Evolutionary conservation across 1,140 invertebrate genomes (phyloP).

Genomic region (Metaphire vulgaris): DNA sequence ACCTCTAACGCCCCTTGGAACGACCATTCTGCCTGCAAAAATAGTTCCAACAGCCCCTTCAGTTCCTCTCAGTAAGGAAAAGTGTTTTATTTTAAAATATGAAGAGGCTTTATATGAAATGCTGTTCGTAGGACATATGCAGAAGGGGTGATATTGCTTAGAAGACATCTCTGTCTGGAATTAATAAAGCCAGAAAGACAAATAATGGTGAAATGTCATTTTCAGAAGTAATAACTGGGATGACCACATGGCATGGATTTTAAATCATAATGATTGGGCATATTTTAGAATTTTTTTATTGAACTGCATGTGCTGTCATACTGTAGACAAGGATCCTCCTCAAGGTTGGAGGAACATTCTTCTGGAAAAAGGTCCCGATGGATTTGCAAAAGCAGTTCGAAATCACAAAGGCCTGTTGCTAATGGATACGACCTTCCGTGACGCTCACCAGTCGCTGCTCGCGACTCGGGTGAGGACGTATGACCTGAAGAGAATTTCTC

Average conservation of each 20-base stretch:
- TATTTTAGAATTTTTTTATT: background rate
- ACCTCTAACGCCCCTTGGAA: conserved; percentile 86
- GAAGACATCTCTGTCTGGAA: too few species aligned
- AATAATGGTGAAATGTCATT: too few species aligned
- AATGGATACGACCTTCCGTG: conserved; percentile 95
- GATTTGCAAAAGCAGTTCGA: conserved; percentile 89
- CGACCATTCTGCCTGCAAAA: conserved; percentile 75
- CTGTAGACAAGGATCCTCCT: conserved; percentile 50
- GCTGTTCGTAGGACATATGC: background rate
- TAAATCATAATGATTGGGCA: background rate
- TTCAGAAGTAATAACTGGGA: background rate
- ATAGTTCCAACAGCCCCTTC: conserved; percentile 77
- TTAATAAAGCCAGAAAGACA: too few species aligned
- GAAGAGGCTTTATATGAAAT: background rate
- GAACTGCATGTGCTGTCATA: background rate
- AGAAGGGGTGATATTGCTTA: background rate
- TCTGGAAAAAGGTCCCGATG: conserved; percentile 79
- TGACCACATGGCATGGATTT: background rate
- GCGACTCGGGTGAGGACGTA: conserved; percentile 89
- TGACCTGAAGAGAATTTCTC: conserved; percentile 79
- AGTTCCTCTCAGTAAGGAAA: conserved; percentile 43
- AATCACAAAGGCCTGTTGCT: conserved; percentile 78
- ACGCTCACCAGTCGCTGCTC: conserved; percentile 95
- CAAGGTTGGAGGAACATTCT: conserved; percentile 79
- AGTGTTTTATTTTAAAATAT: background rate